These are phyloP conservation scores for Anthophora plumipes DNA, from an alignment of 2,888 invertebrate genomes.

Conservation along the genomic window DNA sequence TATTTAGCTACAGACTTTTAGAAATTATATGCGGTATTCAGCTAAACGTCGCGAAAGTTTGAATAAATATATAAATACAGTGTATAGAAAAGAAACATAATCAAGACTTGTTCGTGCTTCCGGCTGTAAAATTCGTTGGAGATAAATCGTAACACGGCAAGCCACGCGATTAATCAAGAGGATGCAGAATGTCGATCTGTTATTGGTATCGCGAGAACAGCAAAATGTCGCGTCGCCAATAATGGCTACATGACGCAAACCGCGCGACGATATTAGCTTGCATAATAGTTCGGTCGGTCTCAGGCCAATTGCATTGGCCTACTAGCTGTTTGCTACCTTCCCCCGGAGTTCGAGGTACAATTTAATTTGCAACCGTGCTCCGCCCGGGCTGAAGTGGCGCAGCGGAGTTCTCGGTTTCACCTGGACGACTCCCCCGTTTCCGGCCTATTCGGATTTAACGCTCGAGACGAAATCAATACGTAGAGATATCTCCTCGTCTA, in stretches of 20 bases:
- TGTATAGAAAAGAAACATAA: no score
- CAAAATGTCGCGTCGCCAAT: conserved; percentile 36
- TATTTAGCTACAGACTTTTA: no score
- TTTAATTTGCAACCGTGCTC: conserved; percentile 63
- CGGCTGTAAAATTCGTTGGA: neutral
- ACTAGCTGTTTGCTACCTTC: conserved; percentile 28
- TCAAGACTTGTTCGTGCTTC: no score
- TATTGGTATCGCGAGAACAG: neutral
- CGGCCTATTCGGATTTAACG: conserved; percentile 69
- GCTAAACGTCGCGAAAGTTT: no score
- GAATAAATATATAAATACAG: no score
- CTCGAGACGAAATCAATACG: conserved; percentile 78
- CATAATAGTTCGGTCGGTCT: conserved; percentile 61
- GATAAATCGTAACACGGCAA: neutral
- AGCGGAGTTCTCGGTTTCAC: conserved; percentile 58
- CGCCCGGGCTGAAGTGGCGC: conserved; percentile 22
- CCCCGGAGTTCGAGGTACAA: conserved; percentile 51
- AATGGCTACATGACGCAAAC: conserved; percentile 46
- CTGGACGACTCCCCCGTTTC: conserved; percentile 63
- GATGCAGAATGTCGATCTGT: neutral
- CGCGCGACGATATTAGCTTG: conserved; percentile 53
- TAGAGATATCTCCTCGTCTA: conserved; percentile 61
- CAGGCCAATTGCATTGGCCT: conserved; percentile 64
- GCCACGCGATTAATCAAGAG: neutral
- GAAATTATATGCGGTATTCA: no score